Percentiles rank a stretch among this genome's conserved stretches.
Conservation (phyloP, 2,888 invertebrate genomes). For the Himalopsyche tibetana region DNA sequence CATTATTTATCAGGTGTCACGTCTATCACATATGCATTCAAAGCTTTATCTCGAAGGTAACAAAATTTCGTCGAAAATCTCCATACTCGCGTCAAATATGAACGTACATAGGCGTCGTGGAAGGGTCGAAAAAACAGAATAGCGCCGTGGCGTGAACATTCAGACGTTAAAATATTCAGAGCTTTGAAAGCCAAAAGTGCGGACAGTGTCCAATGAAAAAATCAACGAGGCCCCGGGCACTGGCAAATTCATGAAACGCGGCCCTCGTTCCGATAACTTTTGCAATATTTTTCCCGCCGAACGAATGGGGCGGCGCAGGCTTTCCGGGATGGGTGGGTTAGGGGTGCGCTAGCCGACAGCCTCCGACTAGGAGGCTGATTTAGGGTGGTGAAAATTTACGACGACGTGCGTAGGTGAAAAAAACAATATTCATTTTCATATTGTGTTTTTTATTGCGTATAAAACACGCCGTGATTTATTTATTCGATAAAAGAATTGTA, state of each 20-base stretch:
- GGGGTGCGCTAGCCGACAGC: not conserved
- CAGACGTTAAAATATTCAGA: constrained; percentile 59
- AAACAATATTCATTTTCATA: constrained; percentile 6
- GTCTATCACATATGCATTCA: not conserved
- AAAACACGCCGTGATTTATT: not conserved
- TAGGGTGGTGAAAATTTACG: not conserved
- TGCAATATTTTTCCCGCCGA: constrained; percentile 51
- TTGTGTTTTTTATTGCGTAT: constrained; percentile 11
- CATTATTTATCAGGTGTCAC: not conserved
- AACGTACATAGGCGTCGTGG: not conserved
- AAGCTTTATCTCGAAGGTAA: not conserved
- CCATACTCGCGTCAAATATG: not conserved
- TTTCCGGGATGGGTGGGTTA: constrained; percentile 37
- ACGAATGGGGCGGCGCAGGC: not conserved
- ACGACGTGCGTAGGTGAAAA: constrained; percentile 25
- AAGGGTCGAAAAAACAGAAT: constrained; percentile 13
- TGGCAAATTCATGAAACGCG: constrained; percentile 41
- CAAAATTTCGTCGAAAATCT: not conserved
- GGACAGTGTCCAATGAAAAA: constrained; percentile 49
- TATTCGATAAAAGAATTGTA: too few species aligned
- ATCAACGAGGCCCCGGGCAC: constrained; percentile 53
- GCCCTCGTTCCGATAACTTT: constrained; percentile 55
- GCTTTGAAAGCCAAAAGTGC: constrained; percentile 49
- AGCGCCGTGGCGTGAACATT: constrained; percentile 51
- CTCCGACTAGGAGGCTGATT: not conserved